Percentiles rank a stretch among this genome's conserved stretches.
Evolutionary conservation across 2,113 vertebrate species (phyloP).

Genomic region (Tapirus terrestris): DNA sequence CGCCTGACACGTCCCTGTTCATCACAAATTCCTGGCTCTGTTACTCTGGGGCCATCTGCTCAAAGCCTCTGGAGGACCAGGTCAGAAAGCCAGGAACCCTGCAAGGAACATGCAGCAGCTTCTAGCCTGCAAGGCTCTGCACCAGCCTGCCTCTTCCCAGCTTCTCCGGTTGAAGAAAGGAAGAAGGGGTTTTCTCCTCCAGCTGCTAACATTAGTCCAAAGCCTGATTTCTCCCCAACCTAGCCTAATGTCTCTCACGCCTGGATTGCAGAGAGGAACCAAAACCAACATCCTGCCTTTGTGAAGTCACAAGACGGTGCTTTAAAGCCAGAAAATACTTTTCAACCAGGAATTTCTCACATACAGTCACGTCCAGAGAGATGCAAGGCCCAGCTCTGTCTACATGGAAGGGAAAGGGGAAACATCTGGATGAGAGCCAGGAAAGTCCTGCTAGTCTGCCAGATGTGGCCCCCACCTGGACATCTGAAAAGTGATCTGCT

Average conservation of each 20-base stretch:
- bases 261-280: not conserved
- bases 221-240: not conserved
- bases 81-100: not conserved
- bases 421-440: constrained; percentile 33
- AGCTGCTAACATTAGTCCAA: not conserved
- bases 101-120: not conserved
- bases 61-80: not conserved
- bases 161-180: not conserved
- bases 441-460: not conserved
- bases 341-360: not conserved
- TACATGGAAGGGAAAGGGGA: not conserved
- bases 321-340: not conserved
- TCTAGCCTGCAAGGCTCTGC: rapidly evolving
- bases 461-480: constrained; percentile 63
- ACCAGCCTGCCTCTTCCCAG: not conserved
- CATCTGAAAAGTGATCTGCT: not conserved
- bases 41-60: not conserved
- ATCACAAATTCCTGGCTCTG: not conserved
- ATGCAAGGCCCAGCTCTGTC: constrained; percentile 33
- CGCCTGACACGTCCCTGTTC: not conserved
- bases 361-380: not conserved
- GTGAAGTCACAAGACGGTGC: not conserved
- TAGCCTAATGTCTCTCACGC: not conserved
- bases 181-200: not conserved
- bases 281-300: not conserved